Conservation (phyloP, 2,113 vertebrate genomes). For the Lagopus leucura region DNA sequence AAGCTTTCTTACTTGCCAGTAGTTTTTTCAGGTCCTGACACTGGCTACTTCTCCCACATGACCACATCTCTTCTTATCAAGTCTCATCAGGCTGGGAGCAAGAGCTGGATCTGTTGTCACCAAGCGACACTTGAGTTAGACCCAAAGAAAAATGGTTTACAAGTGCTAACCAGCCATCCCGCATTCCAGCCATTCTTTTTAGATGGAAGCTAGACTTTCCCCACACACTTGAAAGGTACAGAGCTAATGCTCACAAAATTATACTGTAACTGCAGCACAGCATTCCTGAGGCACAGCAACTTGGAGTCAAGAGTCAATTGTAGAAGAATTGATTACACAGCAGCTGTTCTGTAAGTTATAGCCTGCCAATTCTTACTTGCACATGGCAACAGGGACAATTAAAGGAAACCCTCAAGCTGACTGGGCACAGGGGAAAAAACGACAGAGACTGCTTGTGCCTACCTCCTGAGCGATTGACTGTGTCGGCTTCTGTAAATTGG, state of each 20-base stretch:
- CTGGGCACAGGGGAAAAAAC: background rate
- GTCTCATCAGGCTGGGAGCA: background rate
- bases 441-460: background rate
- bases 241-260: background rate
- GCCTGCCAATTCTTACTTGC: background rate
- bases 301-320: background rate
- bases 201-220: background rate
- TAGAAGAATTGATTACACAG: background rate
- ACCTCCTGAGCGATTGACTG: conserved; percentile 94
- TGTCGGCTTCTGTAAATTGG: conserved; percentile 98
- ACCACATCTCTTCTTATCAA: conserved; percentile 14
- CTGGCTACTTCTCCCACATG: background rate
- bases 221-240: background rate
- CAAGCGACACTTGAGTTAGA: background rate
- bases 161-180: conserved; percentile 21
- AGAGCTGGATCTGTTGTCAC: background rate
- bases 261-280: background rate
- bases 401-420: background rate
- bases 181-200: conserved; percentile 14
- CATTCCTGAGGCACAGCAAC: background rate
- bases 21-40: conserved; percentile 19
- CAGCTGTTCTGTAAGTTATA: background rate
- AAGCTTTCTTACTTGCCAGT: background rate
- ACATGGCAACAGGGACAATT: background rate
- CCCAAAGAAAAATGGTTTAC: background rate